These are phyloP conservation scores for Ceyx margarethae DNA, from an alignment of 2,113 vertebrate genomes.

Conservation along the genomic window DNA sequence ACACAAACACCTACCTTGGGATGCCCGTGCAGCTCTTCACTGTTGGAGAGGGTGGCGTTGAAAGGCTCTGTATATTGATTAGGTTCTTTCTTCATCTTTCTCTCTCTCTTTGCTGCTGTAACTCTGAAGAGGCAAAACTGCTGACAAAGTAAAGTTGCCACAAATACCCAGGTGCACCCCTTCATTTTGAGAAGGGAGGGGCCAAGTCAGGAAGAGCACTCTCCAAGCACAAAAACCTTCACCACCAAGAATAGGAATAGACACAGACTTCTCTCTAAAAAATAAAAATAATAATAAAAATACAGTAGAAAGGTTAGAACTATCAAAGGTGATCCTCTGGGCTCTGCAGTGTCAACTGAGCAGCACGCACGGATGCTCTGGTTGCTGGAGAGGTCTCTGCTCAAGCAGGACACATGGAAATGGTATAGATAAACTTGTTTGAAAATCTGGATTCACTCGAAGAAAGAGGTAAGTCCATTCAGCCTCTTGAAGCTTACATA, in stretches of 20 bases:
- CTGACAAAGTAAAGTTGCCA: constrained; percentile 81
- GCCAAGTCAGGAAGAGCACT: background rate
- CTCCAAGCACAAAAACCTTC: background rate
- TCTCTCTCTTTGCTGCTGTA: constrained; percentile 79
- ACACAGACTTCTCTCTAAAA: background rate
- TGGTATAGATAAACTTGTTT: background rate
- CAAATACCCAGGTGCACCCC: constrained; percentile 78
- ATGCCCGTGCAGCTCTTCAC: constrained; percentile 77
- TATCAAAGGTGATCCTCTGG: background rate
- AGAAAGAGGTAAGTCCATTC: constrained; percentile 25
- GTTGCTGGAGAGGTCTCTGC: background rate
- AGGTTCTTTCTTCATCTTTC: constrained; percentile 79
- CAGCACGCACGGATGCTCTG: background rate
- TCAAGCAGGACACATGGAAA: background rate
- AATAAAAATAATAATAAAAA: background rate
- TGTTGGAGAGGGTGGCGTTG: constrained; percentile 83
- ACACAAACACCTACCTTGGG: constrained; percentile 77
- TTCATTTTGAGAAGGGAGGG: constrained; percentile 74
- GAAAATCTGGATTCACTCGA: constrained; percentile 22
- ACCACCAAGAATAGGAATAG: background rate
- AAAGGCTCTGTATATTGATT: constrained; percentile 79
- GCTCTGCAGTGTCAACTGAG: background rate
- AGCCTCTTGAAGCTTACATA: constrained; percentile 15
- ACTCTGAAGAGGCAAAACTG: constrained; percentile 76
- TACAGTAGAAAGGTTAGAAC: background rate